A percentile compares a stretch with the other conserved stretches of the same genome.
Conservation (phyloP, 2,888 invertebrate species). For the Eupithecia inturbata region DNA sequence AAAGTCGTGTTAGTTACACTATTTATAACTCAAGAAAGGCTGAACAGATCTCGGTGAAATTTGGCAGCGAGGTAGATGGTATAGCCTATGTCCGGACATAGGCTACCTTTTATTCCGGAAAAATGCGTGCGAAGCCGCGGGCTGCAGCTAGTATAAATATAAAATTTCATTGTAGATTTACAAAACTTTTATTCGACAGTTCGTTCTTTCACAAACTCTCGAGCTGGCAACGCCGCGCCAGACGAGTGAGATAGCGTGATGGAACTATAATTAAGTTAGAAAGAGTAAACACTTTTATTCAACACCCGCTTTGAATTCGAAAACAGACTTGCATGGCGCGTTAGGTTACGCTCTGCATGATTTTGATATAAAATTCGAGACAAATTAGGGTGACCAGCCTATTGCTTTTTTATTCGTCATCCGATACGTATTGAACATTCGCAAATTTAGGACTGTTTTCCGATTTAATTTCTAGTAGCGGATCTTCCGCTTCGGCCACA, state of each 20-base stretch:
- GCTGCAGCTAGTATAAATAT: too few species aligned
- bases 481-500: not conserved
- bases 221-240: slow-evolving; percentile 21
- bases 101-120: too few species aligned
- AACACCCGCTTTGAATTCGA: not conserved
- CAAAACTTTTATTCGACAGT: not conserved
- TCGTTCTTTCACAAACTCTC: not conserved
- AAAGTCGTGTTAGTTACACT: too few species aligned
- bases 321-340: not conserved
- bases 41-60: too few species aligned
- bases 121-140: too few species aligned
- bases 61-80: too few species aligned
- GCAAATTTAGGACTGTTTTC: not conserved
- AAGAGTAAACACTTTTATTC: not conserved
- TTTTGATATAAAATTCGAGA: slow-evolving; percentile 12
- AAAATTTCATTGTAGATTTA: too few species aligned
- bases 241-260: slow-evolving; percentile 2
- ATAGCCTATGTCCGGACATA: too few species aligned
- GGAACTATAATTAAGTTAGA: not conserved
- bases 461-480: not conserved
- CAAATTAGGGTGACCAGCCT: slow-evolving; percentile 17
- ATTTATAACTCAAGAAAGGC: too few species aligned
- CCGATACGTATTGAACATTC: not conserved
- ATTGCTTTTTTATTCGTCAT: not conserved
- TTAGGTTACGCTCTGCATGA: slow-evolving; percentile 11